Evolutionary conservation across 2,888 invertebrate species (phyloP), one percentile per base, ranked within the genome.

Genomic region (Stenotaenia linearis): DNA sequence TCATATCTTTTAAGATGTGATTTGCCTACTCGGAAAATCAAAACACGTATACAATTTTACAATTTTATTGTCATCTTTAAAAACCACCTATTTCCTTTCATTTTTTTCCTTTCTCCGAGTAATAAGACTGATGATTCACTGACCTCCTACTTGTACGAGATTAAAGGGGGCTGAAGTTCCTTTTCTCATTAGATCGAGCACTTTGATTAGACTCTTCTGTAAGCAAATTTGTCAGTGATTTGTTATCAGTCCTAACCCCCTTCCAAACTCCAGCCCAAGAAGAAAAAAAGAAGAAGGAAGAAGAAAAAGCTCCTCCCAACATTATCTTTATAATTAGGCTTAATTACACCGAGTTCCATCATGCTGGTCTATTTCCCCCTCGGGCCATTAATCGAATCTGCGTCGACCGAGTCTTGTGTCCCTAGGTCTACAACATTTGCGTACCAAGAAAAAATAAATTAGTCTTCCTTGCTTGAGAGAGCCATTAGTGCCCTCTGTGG

Each of bases 251-350:
- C 69, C 28, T 69, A 69, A 69, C 69, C 69, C 69, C 25, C 69
- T 69, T 28, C 25, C 18, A 69, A 69, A 69, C 69, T 69, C 69
- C 25, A 69, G 69, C 10, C n/a, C 15, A 69, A 69, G 9, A 69
- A 25, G 25, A 69, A 69, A n/a, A n/a, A n/a, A 69, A 69, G 69
- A 69, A 69, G 18, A n/a, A 18, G 18, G 4, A 15, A n/a, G 6
- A 50, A 18, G 18, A 50, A 50, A 69, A 28, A 69, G 12, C 25
- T 69, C 28, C 69, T 69, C 69, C 25, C 69, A 69, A 69, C 69
- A 69, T 69, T 69, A 69, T 69, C 69, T 69, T 69, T 69, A 69
- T 69, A 69, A 69, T 69, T 69, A 69, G 69, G 69, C 69, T 69
- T 69, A 69, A 69, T 69, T 69, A 69, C 69, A 69, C 69, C 25